phyloP scores from a whole-genome alignment of 2,113 vertebrate genomes.

The Hippopotamus amphibius region DNA sequence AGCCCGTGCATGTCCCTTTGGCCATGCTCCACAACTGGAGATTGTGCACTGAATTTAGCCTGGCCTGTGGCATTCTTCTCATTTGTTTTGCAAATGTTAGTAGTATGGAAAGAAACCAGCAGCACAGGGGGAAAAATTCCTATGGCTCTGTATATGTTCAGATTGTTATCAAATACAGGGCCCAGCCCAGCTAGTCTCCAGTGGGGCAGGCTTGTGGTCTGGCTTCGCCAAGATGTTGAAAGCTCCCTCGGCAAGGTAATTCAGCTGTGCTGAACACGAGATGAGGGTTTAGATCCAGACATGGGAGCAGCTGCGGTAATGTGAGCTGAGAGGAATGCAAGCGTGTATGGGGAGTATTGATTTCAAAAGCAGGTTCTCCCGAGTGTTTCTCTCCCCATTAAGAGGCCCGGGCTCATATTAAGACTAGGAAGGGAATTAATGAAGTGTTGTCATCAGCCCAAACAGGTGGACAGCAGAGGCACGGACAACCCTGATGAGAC shows the following conservation, averaged over 20 bases:
- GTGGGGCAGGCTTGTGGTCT: background rate
- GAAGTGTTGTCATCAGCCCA: background rate
- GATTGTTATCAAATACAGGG: background rate
- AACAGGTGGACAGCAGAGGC: background rate
- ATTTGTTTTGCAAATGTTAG: slow-evolving; percentile 16
- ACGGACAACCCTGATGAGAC: accelerated
- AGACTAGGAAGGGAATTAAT: background rate
- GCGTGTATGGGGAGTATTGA: background rate
- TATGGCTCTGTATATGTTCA: background rate
- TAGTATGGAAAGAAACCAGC: background rate
- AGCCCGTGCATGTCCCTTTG: background rate
- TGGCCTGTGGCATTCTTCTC: background rate
- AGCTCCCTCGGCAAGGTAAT: background rate
- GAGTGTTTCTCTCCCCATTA: background rate
- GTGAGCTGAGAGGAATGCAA: background rate
- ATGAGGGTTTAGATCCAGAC: background rate
- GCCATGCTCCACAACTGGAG: background rate
- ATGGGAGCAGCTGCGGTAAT: background rate
- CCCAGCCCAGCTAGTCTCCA: background rate
- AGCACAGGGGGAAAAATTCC: background rate
- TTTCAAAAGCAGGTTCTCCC: background rate
- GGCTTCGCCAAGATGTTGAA: background rate
- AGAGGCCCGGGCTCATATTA: background rate
- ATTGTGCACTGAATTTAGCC: background rate
- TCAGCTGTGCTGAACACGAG: background rate